These are phyloP conservation scores for Athalia cordata DNA, from an alignment of 2,888 invertebrate genomes.

Conservation along the genomic window DNA sequence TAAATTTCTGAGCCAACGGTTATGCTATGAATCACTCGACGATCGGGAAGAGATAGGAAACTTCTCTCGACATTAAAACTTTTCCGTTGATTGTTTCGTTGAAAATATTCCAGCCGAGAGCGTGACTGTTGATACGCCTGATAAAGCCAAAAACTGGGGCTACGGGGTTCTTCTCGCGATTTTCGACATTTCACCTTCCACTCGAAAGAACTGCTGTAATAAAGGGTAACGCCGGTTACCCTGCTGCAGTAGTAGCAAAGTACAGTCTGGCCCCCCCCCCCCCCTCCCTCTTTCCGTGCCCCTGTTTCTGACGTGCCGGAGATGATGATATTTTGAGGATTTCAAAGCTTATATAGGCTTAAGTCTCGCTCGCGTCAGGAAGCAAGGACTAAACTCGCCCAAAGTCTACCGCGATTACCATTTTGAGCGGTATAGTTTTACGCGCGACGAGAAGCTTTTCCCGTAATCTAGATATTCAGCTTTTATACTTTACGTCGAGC, in stretches of 20 bases:
- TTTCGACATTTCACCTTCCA: no score
- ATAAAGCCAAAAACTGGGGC: no score
- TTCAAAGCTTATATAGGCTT: slow-evolving; percentile 32
- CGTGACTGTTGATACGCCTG: no score
- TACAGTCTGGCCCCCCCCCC: neutral
- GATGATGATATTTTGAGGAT: slow-evolving; percentile 39
- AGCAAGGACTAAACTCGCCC: slow-evolving; percentile 37
- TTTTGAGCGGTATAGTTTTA: slow-evolving; percentile 29
- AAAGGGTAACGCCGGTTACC: no score
- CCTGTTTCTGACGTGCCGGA: slow-evolving; percentile 6
- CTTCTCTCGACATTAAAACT: no score
- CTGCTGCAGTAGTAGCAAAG: neutral
- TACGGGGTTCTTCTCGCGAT: no score
- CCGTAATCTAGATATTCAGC: slow-evolving; percentile 16
- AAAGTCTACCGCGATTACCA: slow-evolving; percentile 39
- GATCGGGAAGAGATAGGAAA: neutral
- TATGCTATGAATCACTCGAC: neutral
- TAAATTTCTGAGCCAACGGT: no score
- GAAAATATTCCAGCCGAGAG: no score
- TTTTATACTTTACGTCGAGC: neutral
- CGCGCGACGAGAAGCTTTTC: slow-evolving; percentile 29
- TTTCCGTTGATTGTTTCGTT: no score
- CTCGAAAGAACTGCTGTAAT: neutral
- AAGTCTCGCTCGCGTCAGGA: slow-evolving; percentile 26
- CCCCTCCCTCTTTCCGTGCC: neutral